Conservation (phyloP, 2,113 vertebrate genomes). For the Willisornis vidua region DNA sequence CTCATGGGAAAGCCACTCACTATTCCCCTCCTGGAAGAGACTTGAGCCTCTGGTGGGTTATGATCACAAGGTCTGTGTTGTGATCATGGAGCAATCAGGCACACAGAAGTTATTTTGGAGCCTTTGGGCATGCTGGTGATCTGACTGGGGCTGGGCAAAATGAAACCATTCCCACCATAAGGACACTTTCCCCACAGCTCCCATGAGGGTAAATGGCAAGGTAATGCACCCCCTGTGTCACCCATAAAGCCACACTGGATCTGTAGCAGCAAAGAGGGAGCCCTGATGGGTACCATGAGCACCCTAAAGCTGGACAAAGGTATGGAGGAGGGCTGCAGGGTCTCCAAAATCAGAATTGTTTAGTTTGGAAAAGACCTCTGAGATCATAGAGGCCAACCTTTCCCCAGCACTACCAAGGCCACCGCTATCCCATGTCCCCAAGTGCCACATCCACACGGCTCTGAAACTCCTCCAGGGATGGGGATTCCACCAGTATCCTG, state of each 20-base stretch:
- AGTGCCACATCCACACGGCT: no score
- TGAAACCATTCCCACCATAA: background rate
- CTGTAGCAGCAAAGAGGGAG: background rate
- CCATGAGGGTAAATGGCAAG: background rate
- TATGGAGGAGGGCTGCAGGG: no score
- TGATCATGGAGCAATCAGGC: background rate
- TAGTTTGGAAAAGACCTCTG: no score
- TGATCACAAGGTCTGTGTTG: background rate
- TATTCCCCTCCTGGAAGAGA: background rate
- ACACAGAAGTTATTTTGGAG: background rate
- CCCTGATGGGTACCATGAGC: background rate
- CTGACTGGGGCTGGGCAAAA: background rate
- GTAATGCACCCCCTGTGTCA: accelerated
- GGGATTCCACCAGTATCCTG: no score
- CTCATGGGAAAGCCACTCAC: background rate
- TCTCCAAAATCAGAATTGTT: no score
- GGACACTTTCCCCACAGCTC: background rate
- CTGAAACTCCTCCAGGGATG: no score
- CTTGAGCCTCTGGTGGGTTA: background rate
- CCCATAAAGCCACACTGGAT: background rate
- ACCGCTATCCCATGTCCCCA: no score
- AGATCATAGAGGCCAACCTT: no score
- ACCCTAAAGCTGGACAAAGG: no score
- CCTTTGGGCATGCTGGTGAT: background rate
- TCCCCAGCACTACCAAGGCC: no score